Percentiles rank a stretch among this genome's conserved stretches.
Evolutionary conservation across 2,797 vertebrate genomes (phyloP).

Genomic region (Lates japonicus): DNA sequence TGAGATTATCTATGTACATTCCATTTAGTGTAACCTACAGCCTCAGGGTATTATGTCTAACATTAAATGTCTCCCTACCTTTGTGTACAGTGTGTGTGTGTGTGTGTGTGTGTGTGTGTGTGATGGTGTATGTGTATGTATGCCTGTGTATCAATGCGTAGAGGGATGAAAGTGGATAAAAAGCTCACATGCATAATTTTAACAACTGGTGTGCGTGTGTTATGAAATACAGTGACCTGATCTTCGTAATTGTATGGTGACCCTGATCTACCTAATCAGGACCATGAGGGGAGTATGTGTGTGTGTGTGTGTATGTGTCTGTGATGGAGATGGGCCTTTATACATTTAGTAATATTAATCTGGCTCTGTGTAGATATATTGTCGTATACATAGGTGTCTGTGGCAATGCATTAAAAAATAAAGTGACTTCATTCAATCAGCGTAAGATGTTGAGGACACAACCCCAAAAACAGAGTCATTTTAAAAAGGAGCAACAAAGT

Average conservation of each 20-base stretch:
- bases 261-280: conserved; percentile 60
- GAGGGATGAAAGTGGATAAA: conserved; percentile 26
- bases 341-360: conserved; percentile 20
- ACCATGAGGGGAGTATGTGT: conserved; percentile 29
- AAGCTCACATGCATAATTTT: conserved; percentile 23
- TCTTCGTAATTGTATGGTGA: conserved; percentile 65
- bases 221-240: conserved; percentile 56
- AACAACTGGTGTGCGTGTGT: conserved; percentile 21
- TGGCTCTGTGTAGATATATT: background rate
- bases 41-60: conserved; percentile 49
- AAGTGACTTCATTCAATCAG: background rate
- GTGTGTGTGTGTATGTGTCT: conserved; percentile 33
- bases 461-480: background rate
- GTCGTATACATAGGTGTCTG: background rate
- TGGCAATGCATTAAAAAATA: background rate
- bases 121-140: background rate
- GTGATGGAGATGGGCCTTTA: conserved; percentile 8
- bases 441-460: background rate
- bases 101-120: conserved; percentile 6
- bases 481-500: background rate
- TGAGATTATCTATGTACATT: conserved; percentile 42
- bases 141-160: conserved; percentile 19
- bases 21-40: conserved; percentile 25
- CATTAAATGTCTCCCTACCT: conserved; percentile 22
- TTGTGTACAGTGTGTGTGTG: background rate